Conservation (phyloP, 1,140 invertebrate species). For the Acyrthosiphon pisum region DNA sequence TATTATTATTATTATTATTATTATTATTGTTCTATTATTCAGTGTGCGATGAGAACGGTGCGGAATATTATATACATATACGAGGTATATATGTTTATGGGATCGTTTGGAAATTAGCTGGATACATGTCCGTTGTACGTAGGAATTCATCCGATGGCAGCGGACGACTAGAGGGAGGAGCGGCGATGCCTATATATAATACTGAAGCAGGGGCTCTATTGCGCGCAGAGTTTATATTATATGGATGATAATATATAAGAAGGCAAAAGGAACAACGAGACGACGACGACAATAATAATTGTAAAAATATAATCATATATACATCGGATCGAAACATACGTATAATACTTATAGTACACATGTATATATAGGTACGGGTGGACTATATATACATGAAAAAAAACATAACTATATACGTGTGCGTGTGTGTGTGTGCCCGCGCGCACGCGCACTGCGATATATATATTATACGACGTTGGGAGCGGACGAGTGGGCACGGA, state of each 20-base stretch:
- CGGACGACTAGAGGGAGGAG: background rate
- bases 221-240: background rate
- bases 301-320: conserved; percentile 16
- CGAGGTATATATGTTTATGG: background rate
- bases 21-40: background rate
- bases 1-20: conserved; percentile 12
- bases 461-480: background rate
- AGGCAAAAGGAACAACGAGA: background rate
- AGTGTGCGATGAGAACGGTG: too few species aligned
- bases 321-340: background rate
- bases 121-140: background rate
- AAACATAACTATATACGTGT: background rate
- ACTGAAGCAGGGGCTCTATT: background rate
- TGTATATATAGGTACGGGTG: background rate
- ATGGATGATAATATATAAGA: background rate
- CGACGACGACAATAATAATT: background rate
- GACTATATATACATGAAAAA: background rate
- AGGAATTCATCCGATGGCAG: background rate
- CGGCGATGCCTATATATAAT: background rate
- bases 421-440: too few species aligned
- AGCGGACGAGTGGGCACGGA: background rate
- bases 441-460: background rate
- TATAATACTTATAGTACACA: background rate
- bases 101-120: conserved; percentile 26
- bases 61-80: background rate